Evolutionary conservation across 2,113 vertebrate genomes (phyloP).

Genomic region (Lepidothrix coronata): DNA sequence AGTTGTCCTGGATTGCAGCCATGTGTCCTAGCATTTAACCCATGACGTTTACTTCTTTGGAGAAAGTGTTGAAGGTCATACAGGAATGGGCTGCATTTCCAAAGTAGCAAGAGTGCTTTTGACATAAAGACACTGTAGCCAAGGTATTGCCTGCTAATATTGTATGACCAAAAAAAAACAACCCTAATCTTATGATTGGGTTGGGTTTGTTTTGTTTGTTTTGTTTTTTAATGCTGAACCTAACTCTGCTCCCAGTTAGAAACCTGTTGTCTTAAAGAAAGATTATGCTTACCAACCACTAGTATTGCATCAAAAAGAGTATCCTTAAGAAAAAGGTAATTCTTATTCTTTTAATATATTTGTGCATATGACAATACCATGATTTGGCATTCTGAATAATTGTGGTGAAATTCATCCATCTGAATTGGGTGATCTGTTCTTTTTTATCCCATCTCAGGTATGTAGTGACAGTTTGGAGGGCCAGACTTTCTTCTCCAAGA

Average conservation of each 20-base stretch:
- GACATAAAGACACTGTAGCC: neutral
- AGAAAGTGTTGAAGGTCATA: neutral
- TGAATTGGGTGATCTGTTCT: neutral
- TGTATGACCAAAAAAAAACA: neutral
- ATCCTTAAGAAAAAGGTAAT: neutral
- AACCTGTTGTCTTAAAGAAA: neutral
- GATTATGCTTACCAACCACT: neutral
- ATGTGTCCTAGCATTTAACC: neutral
- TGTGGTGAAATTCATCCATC: neutral
- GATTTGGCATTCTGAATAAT: neutral
- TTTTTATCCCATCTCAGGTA: conserved; percentile 74
- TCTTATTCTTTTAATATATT: neutral
- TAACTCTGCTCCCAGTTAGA: neutral
- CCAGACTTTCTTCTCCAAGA: conserved; percentile 93
- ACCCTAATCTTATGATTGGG: neutral
- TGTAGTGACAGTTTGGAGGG: conserved; percentile 90
- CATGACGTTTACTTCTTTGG: accelerated
- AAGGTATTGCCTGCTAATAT: neutral
- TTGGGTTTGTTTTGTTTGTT: neutral
- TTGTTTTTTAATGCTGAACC: neutral
- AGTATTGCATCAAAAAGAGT: neutral
- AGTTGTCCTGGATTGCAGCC: neutral
- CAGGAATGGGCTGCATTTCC: neutral
- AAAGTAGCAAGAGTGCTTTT: neutral
- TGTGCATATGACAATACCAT: neutral